These are phyloP conservation scores for Seira sanloemensis DNA, from an alignment of 2,888 invertebrate genomes.

Conservation along the genomic window DNA sequence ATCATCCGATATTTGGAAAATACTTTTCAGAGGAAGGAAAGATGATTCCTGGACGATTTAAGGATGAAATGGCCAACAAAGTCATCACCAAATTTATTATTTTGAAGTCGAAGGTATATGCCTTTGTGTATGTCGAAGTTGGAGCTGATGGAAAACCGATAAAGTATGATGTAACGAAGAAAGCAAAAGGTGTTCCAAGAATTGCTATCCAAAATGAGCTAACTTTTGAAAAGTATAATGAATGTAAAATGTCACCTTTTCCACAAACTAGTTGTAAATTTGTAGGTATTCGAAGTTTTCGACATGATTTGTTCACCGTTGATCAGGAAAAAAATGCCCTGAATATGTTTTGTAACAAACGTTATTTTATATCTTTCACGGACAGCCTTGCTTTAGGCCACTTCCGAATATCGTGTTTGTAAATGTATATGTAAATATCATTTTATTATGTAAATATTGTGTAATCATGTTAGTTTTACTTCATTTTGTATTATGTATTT, in stretches of 20 bases:
- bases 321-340: conserved; percentile 16
- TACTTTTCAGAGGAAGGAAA: conserved; percentile 27
- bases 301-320: conserved; percentile 16
- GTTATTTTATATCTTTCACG: background rate
- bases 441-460: background rate
- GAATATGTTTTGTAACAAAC: conserved; percentile 50
- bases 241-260: background rate
- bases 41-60: conserved; percentile 27
- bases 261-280: background rate
- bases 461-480: background rate
- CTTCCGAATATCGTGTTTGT: no score
- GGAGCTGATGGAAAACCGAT: background rate
- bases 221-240: conserved; percentile 11
- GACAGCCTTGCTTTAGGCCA: conserved; percentile 44
- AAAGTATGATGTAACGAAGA: background rate
- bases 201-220: conserved; percentile 21
- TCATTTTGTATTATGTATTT: background rate
- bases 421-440: background rate
- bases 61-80: conserved; percentile 28
- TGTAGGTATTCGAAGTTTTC: conserved; percentile 25
- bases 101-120: conserved; percentile 33
- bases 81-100: conserved; percentile 11
- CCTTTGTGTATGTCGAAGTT: background rate
- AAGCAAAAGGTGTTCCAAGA: conserved; percentile 46
- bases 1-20: conserved; percentile 31